Conservation (phyloP, 2,113 vertebrate genomes). For the Corapipo altera region DNA sequence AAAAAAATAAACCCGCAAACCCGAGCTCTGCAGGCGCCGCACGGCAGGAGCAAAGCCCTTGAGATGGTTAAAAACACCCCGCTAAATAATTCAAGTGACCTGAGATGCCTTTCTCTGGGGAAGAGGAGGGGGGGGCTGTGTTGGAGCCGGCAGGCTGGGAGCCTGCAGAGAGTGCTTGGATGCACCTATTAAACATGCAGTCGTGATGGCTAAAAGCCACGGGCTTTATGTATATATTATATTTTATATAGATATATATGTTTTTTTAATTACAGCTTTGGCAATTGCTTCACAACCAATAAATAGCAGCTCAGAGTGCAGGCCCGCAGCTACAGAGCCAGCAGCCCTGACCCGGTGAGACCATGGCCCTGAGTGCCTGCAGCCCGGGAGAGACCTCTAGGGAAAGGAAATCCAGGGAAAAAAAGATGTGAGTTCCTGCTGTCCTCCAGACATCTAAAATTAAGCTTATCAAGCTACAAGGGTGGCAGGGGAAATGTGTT, state of each 20-base stretch:
- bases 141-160: not conserved
- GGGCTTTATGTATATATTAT: not conserved
- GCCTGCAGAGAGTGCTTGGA: not conserved
- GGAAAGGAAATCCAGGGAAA: not conserved
- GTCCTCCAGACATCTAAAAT: not conserved
- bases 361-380: not conserved
- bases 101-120: constrained; percentile 38
- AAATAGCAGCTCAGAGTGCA: not conserved
- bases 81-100: constrained; percentile 56
- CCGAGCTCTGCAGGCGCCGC: not conserved
- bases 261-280: not conserved
- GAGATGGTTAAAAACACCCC: constrained; percentile 3
- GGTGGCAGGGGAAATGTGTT: not conserved
- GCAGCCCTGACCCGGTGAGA: not conserved
- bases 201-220: not conserved
- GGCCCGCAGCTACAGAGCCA: not conserved
- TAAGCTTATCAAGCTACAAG: not conserved
- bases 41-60: not conserved
- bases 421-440: not conserved
- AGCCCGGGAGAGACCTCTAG: not conserved
- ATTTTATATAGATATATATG: not conserved
- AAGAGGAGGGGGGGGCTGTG: not conserved
- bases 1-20: not conserved
- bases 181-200: not conserved
- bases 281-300: not conserved